Conservation (phyloP, 2,797 vertebrate genomes). For the Labeo calbasu region DNA sequence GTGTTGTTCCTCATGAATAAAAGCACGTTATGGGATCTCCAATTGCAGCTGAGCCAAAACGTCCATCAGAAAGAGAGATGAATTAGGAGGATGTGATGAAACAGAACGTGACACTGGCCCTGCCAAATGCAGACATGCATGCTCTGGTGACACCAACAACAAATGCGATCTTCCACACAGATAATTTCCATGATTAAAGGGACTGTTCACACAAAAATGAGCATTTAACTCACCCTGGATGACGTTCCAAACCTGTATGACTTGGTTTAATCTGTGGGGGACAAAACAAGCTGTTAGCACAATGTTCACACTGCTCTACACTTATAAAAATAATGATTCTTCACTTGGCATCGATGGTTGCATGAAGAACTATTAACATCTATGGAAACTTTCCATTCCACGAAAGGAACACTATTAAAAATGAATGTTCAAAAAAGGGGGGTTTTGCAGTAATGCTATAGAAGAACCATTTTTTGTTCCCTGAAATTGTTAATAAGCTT, state of each 20-base stretch:
- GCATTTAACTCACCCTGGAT: not conserved
- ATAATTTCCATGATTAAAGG: conserved; percentile 16
- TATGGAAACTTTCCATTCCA: not conserved
- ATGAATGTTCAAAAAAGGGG: not conserved
- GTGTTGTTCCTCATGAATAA: conserved; percentile 14
- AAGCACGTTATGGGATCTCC: conserved; percentile 42
- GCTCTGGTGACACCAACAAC: conserved; percentile 27
- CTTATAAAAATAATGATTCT: not conserved
- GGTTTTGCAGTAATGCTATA: not conserved
- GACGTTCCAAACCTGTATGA: not conserved
- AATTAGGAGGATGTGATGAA: conserved; percentile 43
- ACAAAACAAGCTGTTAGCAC: not conserved
- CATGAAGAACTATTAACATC: not conserved
- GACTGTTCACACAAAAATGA: not conserved
- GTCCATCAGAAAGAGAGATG: conserved; percentile 30
- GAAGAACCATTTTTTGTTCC: not conserved
- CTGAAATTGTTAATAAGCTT: no score
- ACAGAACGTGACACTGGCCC: not conserved
- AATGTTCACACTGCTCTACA: not conserved
- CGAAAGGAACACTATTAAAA: not conserved
- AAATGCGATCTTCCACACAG: conserved; percentile 17
- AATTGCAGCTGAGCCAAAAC: conserved; percentile 35
- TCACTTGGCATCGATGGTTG: not conserved
- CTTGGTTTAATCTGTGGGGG: not conserved
- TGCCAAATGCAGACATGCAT: conserved; percentile 28